Conservation (phyloP, 2,888 invertebrate species). For the Phengaris arion region DNA sequence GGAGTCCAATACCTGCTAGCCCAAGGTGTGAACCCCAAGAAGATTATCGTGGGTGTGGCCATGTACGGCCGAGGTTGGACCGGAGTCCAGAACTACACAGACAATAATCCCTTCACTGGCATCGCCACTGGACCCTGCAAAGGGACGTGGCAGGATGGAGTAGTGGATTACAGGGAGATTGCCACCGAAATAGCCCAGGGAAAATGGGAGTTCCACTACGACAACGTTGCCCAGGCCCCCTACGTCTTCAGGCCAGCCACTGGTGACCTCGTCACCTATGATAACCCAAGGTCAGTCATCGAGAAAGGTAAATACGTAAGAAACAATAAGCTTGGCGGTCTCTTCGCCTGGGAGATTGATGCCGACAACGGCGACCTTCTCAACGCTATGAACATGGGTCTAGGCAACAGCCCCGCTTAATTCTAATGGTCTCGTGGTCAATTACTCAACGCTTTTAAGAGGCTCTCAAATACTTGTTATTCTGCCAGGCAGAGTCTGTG, state of each 20-base stretch:
- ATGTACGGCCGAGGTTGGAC: constrained; percentile 77
- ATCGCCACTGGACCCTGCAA: constrained; percentile 69
- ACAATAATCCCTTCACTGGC: constrained; percentile 68
- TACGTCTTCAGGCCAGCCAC: constrained; percentile 69
- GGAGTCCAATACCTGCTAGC: constrained; percentile 68
- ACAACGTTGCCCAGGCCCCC: constrained; percentile 69
- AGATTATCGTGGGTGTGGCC: constrained; percentile 70
- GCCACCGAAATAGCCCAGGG: constrained; percentile 66
- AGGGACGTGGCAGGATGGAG: constrained; percentile 74
- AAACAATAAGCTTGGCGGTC: constrained; percentile 69
- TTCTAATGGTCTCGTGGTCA: not conserved
- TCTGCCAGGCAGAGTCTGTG: not conserved
- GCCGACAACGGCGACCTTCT: constrained; percentile 72
- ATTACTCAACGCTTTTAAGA: not conserved
- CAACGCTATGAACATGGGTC: constrained; percentile 73
- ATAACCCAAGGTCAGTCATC: constrained; percentile 68
- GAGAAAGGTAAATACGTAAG: constrained; percentile 74
- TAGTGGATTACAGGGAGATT: constrained; percentile 71
- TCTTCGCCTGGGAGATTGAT: constrained; percentile 74
- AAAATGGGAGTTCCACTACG: constrained; percentile 71
- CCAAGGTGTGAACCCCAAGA: constrained; percentile 70
- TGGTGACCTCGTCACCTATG: constrained; percentile 70
- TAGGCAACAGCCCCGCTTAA: constrained; percentile 59
- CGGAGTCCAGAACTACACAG: constrained; percentile 62
- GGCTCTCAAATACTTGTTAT: not conserved